Evolutionary conservation across 2,888 invertebrate species (phyloP), one percentile per base, ranked within the genome.

Genomic region (Siphlonurus alternatus): DNA sequence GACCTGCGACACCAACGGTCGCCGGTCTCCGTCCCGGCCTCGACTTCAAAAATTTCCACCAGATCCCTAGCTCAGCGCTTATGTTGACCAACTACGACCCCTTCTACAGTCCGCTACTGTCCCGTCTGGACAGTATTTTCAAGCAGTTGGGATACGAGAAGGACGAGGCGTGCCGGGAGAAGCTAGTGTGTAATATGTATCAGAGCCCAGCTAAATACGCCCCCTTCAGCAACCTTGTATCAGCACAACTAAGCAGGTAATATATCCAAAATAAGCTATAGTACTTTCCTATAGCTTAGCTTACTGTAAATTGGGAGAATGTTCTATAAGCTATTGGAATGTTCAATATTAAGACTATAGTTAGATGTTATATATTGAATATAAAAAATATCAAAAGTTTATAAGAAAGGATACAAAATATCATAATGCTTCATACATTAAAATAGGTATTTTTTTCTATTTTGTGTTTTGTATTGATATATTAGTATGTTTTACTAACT

Each of bases 191-290:
- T 73, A 85, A 87, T 67, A 84, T 92, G 80, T 93, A 93, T 77
- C 87, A 86, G 71, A 88, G 88, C 73, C 93, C 92, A 0, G 79
- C 82, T 67, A 84, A 84, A 70, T 92, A 87, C 71, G 86, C 89
- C 66, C 93, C 92, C 0, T 88, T 89, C 73, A 92, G 92, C 73
- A 93, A 93, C 76, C 81, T 91, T 66, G 82, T 93, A 63, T 92
- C 92, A 20, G 88, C 88, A 56, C 91, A 92, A 74, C 79, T 93
- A 60, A 92, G 92, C 83, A 89, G 92, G 93, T 92, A 75, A 81
- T 18, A 53, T 63, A 20, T 56, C 62, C 10, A 51, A 15, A 51
- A 51, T n/a, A 51, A n/a, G 53, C 53, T 15, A 51, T 15, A 51
- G n/a, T 15, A 51, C 10, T n/a, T 15, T 10, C 53, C 10, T n/a